These are phyloP conservation scores for Pseudotriccus pelzelni DNA, from an alignment of 2,797 vertebrate species.

Conservation along the genomic window DNA sequence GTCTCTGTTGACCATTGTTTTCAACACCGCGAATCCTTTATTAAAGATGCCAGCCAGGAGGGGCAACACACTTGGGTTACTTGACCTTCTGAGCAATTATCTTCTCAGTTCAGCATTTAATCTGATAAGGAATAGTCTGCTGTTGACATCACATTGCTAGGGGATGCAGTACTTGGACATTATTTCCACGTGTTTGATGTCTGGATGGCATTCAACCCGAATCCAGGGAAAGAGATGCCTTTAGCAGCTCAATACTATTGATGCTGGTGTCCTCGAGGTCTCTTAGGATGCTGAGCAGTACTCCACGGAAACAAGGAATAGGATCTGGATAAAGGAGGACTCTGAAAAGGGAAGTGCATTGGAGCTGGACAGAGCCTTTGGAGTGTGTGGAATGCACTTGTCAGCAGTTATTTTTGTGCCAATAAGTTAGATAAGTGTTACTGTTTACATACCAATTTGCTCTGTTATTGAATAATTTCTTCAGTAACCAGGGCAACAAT, in stretches of 20 bases:
- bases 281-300: not conserved
- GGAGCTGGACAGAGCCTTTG: conserved; percentile 14
- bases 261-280: not conserved
- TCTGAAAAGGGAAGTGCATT: not conserved
- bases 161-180: not conserved
- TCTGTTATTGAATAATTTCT: conserved; percentile 64
- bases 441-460: conserved; percentile 69
- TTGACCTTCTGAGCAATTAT: not conserved
- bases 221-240: not conserved
- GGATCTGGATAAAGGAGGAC: not conserved
- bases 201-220: not conserved
- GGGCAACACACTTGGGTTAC: not conserved
- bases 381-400: conserved; percentile 62
- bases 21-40: not conserved
- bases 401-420: conserved; percentile 65
- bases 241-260: not conserved
- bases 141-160: not conserved
- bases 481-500: conserved; percentile 50
- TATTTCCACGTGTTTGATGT: not conserved
- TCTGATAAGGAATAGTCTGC: not conserved
- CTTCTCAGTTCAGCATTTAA: not conserved
- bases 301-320: not conserved
- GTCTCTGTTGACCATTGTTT: not conserved
- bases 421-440: conserved; percentile 65
- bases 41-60: not conserved